A percentile compares a stretch with the other conserved stretches of the same genome.
These are phyloP conservation scores for Sanderia malayensis DNA, from an alignment of 30 jellyfish, hydroid and myxozoan species.

Conservation along the genomic window DNA sequence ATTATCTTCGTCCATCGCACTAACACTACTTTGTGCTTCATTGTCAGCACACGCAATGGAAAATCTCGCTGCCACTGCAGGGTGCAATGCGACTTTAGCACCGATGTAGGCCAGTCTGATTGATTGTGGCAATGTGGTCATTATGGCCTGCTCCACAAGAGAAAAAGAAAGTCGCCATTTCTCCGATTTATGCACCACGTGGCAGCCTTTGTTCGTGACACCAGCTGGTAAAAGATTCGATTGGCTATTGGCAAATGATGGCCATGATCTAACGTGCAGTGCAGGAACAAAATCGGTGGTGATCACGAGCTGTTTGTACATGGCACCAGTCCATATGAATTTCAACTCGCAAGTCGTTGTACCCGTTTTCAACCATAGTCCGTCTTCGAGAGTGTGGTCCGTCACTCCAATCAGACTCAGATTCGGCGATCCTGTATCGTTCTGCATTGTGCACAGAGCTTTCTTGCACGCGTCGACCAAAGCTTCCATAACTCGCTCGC, in stretches of 20 bases:
- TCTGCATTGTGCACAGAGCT: not conserved
- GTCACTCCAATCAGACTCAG: not conserved
- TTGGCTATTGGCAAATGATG: not conserved
- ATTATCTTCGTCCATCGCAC: too few species aligned
- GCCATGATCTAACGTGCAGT: not conserved
- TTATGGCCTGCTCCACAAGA: conserved; percentile 20
- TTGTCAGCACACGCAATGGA: too few species aligned
- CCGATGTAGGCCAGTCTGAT: conserved; percentile 15
- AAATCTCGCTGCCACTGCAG: conserved; percentile 24
- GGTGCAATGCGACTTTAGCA: conserved; percentile 35
- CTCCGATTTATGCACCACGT: conserved; percentile 16
- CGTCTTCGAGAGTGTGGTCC: not conserved
- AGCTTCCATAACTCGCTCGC: not conserved
- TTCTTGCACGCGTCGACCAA: not conserved
- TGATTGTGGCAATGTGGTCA: not conserved
- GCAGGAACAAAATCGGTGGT: conserved; percentile 43
- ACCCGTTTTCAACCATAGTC: conserved; percentile 6
- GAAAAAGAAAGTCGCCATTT: conserved; percentile 40
- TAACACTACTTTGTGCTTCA: too few species aligned
- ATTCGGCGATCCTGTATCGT: not conserved
- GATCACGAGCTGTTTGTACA: conserved; percentile 11
- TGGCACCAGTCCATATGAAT: conserved; percentile 37
- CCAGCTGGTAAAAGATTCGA: not conserved
- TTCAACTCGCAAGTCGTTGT: conserved; percentile 22
- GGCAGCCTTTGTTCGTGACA: conserved; percentile 10